These are phyloP conservation scores for Xenus cinereus DNA, from an alignment of 2,113 vertebrate genomes.

Conservation along the genomic window DNA sequence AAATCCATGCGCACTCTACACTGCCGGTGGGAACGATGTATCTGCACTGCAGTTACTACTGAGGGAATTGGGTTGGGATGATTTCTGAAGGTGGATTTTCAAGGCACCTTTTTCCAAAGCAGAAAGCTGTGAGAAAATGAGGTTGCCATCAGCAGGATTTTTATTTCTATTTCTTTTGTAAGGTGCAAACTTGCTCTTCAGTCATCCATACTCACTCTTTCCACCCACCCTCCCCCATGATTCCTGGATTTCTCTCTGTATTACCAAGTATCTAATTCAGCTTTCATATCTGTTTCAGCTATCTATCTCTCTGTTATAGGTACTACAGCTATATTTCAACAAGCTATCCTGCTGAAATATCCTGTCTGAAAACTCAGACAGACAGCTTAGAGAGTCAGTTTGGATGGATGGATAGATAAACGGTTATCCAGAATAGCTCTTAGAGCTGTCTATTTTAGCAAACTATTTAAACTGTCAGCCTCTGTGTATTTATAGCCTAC, in stretches of 20 bases:
- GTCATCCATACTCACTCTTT: neutral
- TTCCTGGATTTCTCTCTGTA: neutral
- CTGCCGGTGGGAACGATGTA: neutral
- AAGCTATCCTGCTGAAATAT: neutral
- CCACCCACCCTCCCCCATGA: no score
- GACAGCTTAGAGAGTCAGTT: neutral
- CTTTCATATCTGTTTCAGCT: neutral
- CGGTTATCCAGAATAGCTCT: neutral
- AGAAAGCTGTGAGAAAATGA: neutral
- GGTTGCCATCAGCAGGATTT: neutral
- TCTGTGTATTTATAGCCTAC: constrained; percentile 31
- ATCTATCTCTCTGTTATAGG: neutral
- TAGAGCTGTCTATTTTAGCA: constrained; percentile 9
- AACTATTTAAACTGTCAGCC: constrained; percentile 37
- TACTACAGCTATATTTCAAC: neutral
- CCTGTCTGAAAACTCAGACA: constrained; percentile 21
- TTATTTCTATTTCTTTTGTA: neutral
- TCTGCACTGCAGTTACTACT: neutral
- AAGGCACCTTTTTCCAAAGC: neutral
- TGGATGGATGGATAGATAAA: constrained; percentile 42
- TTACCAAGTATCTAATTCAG: neutral
- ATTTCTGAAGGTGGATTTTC: neutral
- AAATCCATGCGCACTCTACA: neutral
- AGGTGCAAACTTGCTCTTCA: neutral
- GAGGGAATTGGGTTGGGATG: neutral